These are phyloP conservation scores for Gnathonemus echidnorhynchus DNA, from an alignment of 2,113 vertebrate species.

Conservation along the genomic window DNA sequence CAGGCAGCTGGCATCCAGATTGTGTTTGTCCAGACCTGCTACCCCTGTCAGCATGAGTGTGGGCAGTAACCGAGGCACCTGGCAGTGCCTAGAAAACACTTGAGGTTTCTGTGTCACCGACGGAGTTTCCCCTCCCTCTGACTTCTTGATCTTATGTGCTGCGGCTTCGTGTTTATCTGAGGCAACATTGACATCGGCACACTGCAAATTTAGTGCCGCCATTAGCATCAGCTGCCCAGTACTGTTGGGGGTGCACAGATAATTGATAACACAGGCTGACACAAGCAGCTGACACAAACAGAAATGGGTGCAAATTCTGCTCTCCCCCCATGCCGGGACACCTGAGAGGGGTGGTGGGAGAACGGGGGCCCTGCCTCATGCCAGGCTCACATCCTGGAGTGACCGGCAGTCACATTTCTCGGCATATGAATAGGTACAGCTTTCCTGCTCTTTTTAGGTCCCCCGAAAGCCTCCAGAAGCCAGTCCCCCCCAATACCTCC, in stretches of 20 bases:
- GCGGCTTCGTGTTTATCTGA: background rate
- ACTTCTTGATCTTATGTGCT: background rate
- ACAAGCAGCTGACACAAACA: background rate
- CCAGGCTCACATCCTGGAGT: background rate
- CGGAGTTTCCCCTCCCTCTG: background rate
- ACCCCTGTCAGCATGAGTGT: background rate
- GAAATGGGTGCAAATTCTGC: background rate
- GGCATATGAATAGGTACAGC: background rate
- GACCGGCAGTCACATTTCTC: background rate
- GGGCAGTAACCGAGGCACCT: background rate
- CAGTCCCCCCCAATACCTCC: too few relatives aligned
- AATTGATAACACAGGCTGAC: background rate
- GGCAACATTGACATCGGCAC: background rate
- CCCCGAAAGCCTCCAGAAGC: background rate
- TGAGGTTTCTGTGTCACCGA: background rate
- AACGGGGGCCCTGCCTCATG: background rate
- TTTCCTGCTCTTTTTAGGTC: background rate
- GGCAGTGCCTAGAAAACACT: background rate
- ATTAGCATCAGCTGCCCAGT: background rate
- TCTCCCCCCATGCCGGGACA: background rate
- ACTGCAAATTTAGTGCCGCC: background rate
- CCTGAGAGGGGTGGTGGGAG: background rate
- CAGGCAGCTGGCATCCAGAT: slow-evolving; percentile 3
- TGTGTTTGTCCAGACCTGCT: background rate
- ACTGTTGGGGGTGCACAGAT: background rate